phyloP scores from a whole-genome alignment of 2,113 vertebrate genomes.

The Phyllostomus hastatus region DNA sequence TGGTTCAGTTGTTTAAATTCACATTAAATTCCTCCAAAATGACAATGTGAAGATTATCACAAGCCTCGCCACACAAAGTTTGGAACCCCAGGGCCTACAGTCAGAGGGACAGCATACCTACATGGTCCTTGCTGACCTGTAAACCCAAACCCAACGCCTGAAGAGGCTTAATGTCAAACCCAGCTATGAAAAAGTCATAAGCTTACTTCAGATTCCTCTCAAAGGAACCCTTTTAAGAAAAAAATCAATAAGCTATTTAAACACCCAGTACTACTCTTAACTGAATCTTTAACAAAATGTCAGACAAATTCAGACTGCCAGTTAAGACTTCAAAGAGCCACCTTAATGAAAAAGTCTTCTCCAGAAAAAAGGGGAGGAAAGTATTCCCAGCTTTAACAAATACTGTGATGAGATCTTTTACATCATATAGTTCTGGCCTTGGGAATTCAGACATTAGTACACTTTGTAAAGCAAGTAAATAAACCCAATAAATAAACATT shows the following conservation, averaged over 20 bases:
- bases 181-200: constrained; percentile 12
- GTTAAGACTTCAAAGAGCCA: neutral
- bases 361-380: neutral
- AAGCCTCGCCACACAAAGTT: constrained; percentile 10
- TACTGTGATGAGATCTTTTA: neutral
- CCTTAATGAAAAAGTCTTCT: constrained; percentile 17
- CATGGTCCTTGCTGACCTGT: neutral
- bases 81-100: neutral
- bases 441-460: neutral
- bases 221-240: neutral
- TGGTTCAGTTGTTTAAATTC: neutral
- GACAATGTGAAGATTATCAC: neutral
- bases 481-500: neutral
- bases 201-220: constrained; percentile 31
- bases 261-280: neutral
- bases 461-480: neutral
- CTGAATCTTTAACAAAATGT: constrained; percentile 30
- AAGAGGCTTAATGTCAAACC: neutral
- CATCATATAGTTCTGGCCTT: neutral
- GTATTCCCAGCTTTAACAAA: neutral
- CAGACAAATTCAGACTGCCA: neutral
- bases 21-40: neutral
- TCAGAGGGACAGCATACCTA: neutral
- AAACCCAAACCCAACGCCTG: constrained; percentile 31
- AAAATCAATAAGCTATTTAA: constrained; percentile 24